These are phyloP conservation scores for Thymelicus acteon DNA, from an alignment of 2,888 invertebrate species.

Conservation along the genomic window DNA sequence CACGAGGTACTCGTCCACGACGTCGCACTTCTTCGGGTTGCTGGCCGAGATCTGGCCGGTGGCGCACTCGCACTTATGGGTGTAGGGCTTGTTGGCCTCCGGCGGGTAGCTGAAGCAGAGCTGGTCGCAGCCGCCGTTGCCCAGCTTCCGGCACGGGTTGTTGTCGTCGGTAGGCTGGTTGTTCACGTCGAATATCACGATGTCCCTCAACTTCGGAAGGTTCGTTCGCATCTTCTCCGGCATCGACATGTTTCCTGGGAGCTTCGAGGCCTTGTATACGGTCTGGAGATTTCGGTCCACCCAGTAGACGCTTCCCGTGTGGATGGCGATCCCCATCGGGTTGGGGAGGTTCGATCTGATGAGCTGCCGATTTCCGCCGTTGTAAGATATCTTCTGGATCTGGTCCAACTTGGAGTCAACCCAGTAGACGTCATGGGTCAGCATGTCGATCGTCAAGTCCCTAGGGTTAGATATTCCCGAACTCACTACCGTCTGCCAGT, in stretches of 20 bases:
- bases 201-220: conserved; percentile 93
- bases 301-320: conserved; percentile 95
- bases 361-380: conserved; percentile 91
- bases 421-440: conserved; percentile 98
- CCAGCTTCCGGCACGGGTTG: conserved; percentile 91
- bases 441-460: conserved; percentile 96
- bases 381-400: conserved; percentile 96
- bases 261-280: conserved; percentile 91
- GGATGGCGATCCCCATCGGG: conserved; percentile 96
- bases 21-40: conserved; percentile 90
- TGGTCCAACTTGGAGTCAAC: conserved; percentile 97
- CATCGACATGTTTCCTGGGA: conserved; percentile 88
- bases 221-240: conserved; percentile 92
- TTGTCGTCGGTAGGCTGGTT: conserved; percentile 94
- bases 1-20: conserved; percentile 94
- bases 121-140: conserved; percentile 96
- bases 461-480: conserved; percentile 96
- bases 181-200: conserved; percentile 94
- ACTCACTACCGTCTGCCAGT: conserved; percentile 93
- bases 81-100: conserved; percentile 81
- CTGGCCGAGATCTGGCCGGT: conserved; percentile 90
- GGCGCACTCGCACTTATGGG: conserved; percentile 95
- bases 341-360: conserved; percentile 95
- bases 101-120: conserved; percentile 97
- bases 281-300: conserved; percentile 96